phyloP scores from a whole-genome alignment of 1,140 invertebrate species.

The Cyphomyrmex costatus region DNA sequence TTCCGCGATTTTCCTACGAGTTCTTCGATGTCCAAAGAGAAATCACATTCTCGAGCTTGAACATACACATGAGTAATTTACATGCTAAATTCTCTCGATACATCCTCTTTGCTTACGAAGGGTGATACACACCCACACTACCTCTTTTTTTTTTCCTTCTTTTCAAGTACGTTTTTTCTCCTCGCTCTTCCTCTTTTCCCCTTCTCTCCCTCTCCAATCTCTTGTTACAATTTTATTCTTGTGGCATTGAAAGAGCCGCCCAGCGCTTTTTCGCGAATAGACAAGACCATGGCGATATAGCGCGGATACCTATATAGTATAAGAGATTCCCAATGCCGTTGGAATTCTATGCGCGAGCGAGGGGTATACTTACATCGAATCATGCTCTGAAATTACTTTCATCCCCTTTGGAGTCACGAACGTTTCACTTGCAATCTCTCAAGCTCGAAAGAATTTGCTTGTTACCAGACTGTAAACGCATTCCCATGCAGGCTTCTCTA shows the following conservation, averaged over 20 bases:
- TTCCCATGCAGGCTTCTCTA: neutral
- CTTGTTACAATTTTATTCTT: conserved; percentile 41
- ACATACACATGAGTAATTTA: conserved; percentile 23
- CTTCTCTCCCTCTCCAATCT: conserved; percentile 2
- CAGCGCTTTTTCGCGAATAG: conserved; percentile 47
- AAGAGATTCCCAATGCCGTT: conserved; percentile 35
- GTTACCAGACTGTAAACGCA: neutral
- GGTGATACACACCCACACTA: neutral
- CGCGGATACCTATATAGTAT: neutral
- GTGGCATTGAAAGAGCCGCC: conserved; percentile 33
- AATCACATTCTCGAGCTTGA: neutral
- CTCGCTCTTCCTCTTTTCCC: conserved; percentile 21
- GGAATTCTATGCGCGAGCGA: conserved; percentile 43
- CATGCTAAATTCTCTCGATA: conserved; percentile 24
- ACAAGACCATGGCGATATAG: conserved; percentile 42
- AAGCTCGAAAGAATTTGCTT: neutral
- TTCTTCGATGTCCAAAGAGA: neutral
- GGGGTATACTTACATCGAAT: conserved; percentile 52
- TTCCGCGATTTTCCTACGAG: neutral
- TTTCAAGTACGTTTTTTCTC: neutral
- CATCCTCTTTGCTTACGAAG: neutral
- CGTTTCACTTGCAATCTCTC: conserved; percentile 40
- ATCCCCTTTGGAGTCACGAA: conserved; percentile 23
- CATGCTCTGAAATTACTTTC: conserved; percentile 50
- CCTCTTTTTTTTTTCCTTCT: neutral